phyloP scores from a whole-genome alignment of 2,888 invertebrate species.

The Drosophila vallismaia region DNA sequence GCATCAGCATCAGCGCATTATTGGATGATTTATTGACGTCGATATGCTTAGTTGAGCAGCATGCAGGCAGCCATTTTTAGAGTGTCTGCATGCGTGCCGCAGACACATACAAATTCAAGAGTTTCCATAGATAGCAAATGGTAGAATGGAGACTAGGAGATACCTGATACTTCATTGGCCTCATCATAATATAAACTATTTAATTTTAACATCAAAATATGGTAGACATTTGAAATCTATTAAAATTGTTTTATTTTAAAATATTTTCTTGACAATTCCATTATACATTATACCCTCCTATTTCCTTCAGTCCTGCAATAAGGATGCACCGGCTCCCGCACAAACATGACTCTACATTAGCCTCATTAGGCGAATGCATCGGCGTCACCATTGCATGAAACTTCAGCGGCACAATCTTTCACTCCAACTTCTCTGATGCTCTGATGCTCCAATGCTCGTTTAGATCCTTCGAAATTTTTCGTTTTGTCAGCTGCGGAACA shows the following conservation, averaged over 20 bases:
- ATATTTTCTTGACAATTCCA: background rate
- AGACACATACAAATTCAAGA: conserved; percentile 5
- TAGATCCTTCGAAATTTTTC: conserved; percentile 6
- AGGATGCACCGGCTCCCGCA: conserved; percentile 1
- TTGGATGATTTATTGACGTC: conserved; percentile 83
- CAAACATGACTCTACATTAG: conserved; percentile 52
- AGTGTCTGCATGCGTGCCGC: conserved; percentile 48
- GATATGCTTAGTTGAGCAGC: conserved; percentile 82
- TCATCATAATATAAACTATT: too few relatives aligned
- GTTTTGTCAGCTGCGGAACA: conserved; percentile 31
- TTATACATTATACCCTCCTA: background rate
- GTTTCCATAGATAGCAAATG: background rate
- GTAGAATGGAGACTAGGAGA: conserved; percentile 2
- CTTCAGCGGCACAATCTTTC: conserved; percentile 34
- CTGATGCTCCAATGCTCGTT: conserved; percentile 1
- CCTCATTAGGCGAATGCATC: conserved; percentile 64
- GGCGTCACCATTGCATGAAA: conserved; percentile 40
- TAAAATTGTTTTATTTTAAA: background rate
- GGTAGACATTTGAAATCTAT: background rate
- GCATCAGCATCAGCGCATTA: conserved; percentile 75
- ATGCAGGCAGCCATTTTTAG: conserved; percentile 65
- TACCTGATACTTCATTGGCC: conserved; percentile 2
- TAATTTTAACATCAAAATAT: conserved; percentile 1
- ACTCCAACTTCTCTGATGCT: conserved; percentile 5
- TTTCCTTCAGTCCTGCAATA: background rate